Evolutionary conservation across 2,113 vertebrate genomes (phyloP), one percentile per base, ranked within the genome.

Genomic region (Thalassarche chlororhynchos): DNA sequence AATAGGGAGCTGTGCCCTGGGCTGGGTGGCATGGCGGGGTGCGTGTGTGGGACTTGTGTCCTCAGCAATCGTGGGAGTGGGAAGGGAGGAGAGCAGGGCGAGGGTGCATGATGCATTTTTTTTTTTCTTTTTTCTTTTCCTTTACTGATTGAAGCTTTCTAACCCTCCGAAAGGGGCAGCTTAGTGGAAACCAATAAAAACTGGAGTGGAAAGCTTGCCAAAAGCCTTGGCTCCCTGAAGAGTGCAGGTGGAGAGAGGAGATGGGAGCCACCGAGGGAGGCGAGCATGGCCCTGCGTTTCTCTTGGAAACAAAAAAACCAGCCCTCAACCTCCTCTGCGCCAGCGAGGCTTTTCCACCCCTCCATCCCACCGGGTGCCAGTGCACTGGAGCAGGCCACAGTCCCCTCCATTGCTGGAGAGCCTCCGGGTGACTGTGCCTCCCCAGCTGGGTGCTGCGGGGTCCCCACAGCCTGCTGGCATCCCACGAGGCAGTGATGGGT

Each of bases 181-280:
- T 98, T 97, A 97, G 98, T 97, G 95, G 97, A 98, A 98, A 98
- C 97, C 98, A 97, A 97, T 98, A 98, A 98, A 98, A 98, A 96
- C 40, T 61, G 86, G 96, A 97, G 97, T 13, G 84, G 96, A 96
- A 93, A 87, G 72, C 89, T 97, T 98, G 98, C 98, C 98, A 98
- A 98, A 88, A 98, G 96, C 93, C 96, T 98, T 94, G 94, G 97
- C 98, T 98, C 98, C 98, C 98, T 61, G 94, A 98, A 91, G 98
- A 98, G 98, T 74, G 71, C 98, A 99, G 98, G 98, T 99, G 98
- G 98, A 98, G 97, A 97, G 97, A 97, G 91, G 96, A 97, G 98
- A 97, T 98, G 97, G 96, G 97, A 97, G 97, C 98, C 29, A 80
- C 29, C 32, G 98, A 97, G 95, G 74, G 90, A 97, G 94, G 92